A percentile compares a stretch with the other conserved stretches of the same genome.
These are phyloP conservation scores for Climacteris rufus DNA, from an alignment of 2,113 vertebrate genomes.

Conservation along the genomic window DNA sequence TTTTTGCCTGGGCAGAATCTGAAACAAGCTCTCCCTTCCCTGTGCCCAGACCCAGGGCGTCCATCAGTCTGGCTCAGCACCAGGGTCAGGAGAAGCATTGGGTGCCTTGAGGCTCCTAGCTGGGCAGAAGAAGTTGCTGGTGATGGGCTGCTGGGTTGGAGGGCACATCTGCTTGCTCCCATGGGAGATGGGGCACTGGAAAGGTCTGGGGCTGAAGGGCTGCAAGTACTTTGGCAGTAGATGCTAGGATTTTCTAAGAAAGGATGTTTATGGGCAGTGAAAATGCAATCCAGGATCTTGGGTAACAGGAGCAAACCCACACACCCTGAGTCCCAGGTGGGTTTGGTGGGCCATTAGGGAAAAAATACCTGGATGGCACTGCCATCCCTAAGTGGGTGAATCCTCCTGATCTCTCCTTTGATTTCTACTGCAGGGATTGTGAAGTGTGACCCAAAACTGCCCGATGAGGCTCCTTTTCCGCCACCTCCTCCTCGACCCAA, in stretches of 20 bases:
- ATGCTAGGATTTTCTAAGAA: neutral
- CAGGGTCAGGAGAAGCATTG: neutral
- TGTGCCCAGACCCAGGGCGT: neutral
- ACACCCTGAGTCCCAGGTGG: neutral
- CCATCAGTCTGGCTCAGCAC: neutral
- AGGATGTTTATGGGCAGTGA: neutral
- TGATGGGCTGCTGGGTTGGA: neutral
- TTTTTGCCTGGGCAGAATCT: neutral
- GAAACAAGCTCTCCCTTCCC: neutral
- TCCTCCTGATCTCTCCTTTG: neutral
- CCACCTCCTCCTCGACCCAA: conserved; percentile 83
- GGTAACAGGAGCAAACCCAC: neutral
- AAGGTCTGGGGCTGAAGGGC: neutral
- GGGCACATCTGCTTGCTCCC: neutral
- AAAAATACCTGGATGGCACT: neutral
- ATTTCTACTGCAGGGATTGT: conserved; percentile 83
- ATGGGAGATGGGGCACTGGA: neutral
- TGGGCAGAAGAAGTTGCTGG: neutral
- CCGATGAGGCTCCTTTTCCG: conserved; percentile 78
- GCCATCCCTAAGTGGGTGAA: neutral
- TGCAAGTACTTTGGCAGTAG: neutral
- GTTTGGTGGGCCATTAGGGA: neutral
- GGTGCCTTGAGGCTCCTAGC: neutral
- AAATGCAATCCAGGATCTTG: neutral
- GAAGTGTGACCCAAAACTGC: conserved; percentile 89